Evolutionary conservation across 2,797 vertebrate genomes (phyloP), one percentile per base, ranked within the genome.

Genomic region (Streptopelia turtur): DNA sequence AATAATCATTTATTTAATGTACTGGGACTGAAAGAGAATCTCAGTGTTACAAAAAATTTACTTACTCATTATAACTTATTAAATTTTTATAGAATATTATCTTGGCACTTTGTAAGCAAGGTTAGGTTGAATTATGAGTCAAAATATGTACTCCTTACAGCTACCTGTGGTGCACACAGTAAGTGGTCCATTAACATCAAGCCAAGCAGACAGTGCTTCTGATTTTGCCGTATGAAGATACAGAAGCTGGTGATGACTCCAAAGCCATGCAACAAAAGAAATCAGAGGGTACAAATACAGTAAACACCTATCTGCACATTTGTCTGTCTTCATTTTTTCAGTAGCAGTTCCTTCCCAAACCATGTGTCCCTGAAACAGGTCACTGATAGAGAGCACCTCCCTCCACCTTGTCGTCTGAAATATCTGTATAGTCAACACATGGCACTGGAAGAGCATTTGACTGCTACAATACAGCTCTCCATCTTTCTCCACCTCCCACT

Each of bases 51-150:
- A 65, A 82, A 79, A 80, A 77, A 28, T 94, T 95, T 72, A 69
- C 50, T 94, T 89, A 43, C 60, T 83, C 15, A 28, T 95, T 87
- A 70, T 41, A 87, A 80, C 20, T 87, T 91, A 64, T 39, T 88
- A 72, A 69, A 33, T 61, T 82, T 95, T 91, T 68, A 75, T 60
- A 35, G 66, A 93, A 86, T 91, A 72, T 91, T 93, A 68, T 84
- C 43, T 70, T 88, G 50, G 10, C 61, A 76, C 53, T 60, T 37
- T 15, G 18, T 89, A 43, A 81, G 2, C 33, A 79, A 60, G 35
- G 33, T 91, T 84, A 91, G 64, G 59, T 27, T 53, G 33, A 82
- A 84, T 31, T 28, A 37, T n/a, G 33, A 83, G 35, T 84, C 33
- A 94, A 93, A 90, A 84, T 23, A 52, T 31, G 23, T 39, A 47